phyloP scores from a whole-genome alignment of 2,888 invertebrate genomes.

The Halictus ligatus region DNA sequence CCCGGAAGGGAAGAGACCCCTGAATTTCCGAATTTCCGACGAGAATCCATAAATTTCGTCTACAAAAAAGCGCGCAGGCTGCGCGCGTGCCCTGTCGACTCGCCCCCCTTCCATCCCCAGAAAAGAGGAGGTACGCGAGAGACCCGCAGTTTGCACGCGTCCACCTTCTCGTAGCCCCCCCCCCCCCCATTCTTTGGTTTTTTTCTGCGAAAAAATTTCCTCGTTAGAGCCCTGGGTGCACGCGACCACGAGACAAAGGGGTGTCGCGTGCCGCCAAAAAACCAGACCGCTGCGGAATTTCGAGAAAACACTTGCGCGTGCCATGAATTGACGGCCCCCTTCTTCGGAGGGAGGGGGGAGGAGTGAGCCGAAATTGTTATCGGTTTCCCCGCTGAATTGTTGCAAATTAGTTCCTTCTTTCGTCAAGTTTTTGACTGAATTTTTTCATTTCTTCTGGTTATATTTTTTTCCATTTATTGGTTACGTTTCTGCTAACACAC shows the following conservation, averaged over 20 bases:
- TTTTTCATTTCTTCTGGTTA: neutral
- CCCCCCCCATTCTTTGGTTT: neutral
- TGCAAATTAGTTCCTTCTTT: neutral
- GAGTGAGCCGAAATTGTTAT: neutral
- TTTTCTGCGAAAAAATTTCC: constrained; percentile 51
- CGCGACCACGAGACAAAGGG: constrained; percentile 50
- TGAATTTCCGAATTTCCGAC: constrained; percentile 62
- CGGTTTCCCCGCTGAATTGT: neutral
- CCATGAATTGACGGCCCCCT: neutral
- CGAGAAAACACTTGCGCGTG: constrained; percentile 24
- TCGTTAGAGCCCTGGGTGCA: constrained; percentile 20
- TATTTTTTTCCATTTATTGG: too few species aligned
- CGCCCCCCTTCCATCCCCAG: neutral
- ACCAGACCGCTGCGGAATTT: constrained; percentile 16
- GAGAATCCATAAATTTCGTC: constrained; percentile 60
- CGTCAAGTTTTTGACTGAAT: neutral
- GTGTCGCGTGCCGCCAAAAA: constrained; percentile 44
- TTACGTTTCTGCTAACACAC: too few species aligned
- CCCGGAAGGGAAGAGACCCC: constrained; percentile 58
- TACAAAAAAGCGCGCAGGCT: constrained; percentile 34
- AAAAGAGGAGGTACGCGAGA: constrained; percentile 4
- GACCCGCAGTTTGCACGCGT: constrained; percentile 43
- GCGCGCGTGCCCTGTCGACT: constrained; percentile 29
- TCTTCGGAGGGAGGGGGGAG: neutral
- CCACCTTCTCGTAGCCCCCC: neutral